These are phyloP conservation scores for Ursus arctos DNA, from an alignment of 2,113 vertebrate species.

Conservation along the genomic window DNA sequence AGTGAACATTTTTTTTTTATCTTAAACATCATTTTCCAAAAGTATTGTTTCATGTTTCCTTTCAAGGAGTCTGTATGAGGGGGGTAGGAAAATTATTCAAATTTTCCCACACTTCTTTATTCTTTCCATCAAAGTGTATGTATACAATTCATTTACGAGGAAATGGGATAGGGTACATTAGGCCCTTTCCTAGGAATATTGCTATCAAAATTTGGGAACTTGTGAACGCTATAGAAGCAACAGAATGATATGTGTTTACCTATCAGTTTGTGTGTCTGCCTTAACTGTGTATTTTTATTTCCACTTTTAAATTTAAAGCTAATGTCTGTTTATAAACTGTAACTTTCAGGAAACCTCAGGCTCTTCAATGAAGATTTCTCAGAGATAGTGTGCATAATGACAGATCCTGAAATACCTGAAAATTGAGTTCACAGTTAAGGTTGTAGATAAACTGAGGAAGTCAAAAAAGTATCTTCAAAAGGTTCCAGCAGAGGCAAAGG, in stretches of 20 bases:
- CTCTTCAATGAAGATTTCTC: background rate
- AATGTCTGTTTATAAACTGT: background rate
- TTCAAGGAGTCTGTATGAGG: background rate
- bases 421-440: background rate
- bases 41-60: background rate
- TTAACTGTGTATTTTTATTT: background rate
- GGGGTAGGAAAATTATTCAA: background rate
- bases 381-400: background rate
- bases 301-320: background rate
- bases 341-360: background rate
- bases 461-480: background rate
- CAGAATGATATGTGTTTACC: background rate
- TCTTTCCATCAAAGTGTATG: background rate
- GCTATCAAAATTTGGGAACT: background rate
- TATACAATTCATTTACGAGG: background rate
- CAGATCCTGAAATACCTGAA: background rate
- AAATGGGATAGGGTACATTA: background rate
- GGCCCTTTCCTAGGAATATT: background rate
- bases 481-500: accelerated
- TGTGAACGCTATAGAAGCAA: background rate
- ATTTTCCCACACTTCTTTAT: background rate
- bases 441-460: background rate
- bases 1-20: background rate
- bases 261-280: background rate
- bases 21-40: background rate